Evolutionary conservation across 23 tunicate species (phyloP).

Genomic region (Styela plicata): DNA sequence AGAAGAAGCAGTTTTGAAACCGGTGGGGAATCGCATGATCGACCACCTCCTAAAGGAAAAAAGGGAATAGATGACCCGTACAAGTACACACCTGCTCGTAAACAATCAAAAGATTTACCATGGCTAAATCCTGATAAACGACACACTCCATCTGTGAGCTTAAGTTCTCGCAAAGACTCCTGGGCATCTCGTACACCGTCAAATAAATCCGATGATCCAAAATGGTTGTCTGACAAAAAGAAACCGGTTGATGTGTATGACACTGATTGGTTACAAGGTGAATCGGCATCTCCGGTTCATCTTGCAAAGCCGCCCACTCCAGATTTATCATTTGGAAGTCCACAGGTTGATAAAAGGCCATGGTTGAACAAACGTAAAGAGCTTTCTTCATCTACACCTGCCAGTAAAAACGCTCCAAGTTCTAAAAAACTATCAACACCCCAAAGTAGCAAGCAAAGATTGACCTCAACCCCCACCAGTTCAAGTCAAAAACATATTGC

Average conservation of each 20-base stretch:
- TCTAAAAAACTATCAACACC: constrained; percentile 2
- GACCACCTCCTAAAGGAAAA: neutral
- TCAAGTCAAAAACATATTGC: neutral
- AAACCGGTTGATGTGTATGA: constrained; percentile 23
- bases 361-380: constrained; percentile 7
- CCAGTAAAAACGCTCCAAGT: neutral
- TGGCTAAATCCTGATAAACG: constrained; percentile 14
- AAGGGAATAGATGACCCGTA: neutral
- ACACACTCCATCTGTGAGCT: neutral
- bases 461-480: neutral
- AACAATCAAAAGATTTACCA: neutral
- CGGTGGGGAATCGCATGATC: neutral
- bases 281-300: constrained; percentile 9
- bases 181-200: neutral
- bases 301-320: constrained; percentile 11
- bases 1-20: constrained; percentile 14
- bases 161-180: neutral
- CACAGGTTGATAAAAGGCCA: constrained; percentile 2
- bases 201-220: constrained; percentile 8
- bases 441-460: neutral
- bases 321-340: constrained; percentile 1
- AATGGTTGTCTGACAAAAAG: constrained; percentile 22
- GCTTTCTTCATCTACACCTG: neutral
- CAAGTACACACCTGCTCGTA: neutral
- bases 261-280: constrained; percentile 28